Evolutionary conservation across 2,113 vertebrate genomes (phyloP), one percentile per base, ranked within the genome.

Genomic region (Daphoenositta chrysoptera): DNA sequence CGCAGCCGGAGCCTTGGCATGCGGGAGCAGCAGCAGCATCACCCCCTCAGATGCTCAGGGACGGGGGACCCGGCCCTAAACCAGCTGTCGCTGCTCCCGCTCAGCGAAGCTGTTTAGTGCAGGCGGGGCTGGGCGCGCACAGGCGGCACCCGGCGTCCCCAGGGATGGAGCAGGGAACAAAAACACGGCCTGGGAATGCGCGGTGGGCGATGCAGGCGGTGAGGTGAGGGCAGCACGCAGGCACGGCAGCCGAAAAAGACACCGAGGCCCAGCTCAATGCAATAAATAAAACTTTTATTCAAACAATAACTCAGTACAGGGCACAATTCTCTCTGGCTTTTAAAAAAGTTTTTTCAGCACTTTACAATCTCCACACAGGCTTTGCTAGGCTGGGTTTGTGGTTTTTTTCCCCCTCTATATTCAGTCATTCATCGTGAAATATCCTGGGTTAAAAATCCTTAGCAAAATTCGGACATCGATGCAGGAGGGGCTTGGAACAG

Each of bases 221-320:
- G 71, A 68, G 30, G 79, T 61, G 71, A 68, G 85, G 90, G 89
- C 89, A 88, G 86, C 69, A 80, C 79, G 11, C 91, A 87, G 88
- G 89, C 93, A 94, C 26, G 28, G 90, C 92, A 94, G 94, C 88
- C 48, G 83, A 97, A 97, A 95, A 86, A 98, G 95, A 96, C 71
- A 64, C 96, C 89, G 83, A 96, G 81, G 93, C 96, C 96, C 97
- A 95, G 95, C 97, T 98, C 86, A 84, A 93, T 98, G 98, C 97
- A 97, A 98, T 98, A 98, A 98, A 98, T 98, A 98, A 98, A 98
- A 98, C 97, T 98, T 98, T 98, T 98, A 98, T 98, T 98, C 98
- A 96, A 98, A 98, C 97, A 96, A 68, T 89, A 87, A 98, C 98
- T 96, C 97, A 95, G 97, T 94, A 98, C 98, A 98, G 97, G 98